Conservation (phyloP, 2,888 invertebrate genomes). For the Scaptomyza cyrtandrae region DNA sequence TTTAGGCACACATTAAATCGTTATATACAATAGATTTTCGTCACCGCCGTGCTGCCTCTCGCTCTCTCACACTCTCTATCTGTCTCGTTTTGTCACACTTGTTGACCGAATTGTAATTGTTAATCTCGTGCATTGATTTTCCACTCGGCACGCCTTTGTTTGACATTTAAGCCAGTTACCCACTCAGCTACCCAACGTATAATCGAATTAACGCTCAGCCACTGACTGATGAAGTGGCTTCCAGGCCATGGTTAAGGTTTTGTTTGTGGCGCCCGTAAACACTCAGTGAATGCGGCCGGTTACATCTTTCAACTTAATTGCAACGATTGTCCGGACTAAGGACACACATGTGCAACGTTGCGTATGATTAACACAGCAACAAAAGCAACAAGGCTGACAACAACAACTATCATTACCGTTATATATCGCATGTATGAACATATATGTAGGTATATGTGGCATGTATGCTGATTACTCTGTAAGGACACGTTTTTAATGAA, state of each 20-base stretch:
- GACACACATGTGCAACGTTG: conserved; percentile 49
- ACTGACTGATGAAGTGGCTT: conserved; percentile 48
- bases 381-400: conserved; percentile 7
- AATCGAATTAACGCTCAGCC: conserved; percentile 50
- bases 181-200: conserved; percentile 11
- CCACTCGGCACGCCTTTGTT: conserved; percentile 27
- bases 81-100: conserved; percentile 17
- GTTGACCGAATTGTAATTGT: conserved; percentile 70
- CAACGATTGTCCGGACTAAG: conserved; percentile 21
- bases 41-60: neutral
- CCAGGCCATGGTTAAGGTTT: neutral
- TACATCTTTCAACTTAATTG: conserved; percentile 49
- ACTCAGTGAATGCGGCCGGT: neutral
- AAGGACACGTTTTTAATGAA: conserved; percentile 16
- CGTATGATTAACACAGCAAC: conserved; percentile 64
- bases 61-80: neutral
- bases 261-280: neutral
- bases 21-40: conserved; percentile 51
- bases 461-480: neutral
- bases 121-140: conserved; percentile 74
- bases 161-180: conserved; percentile 41
- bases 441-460: neutral
- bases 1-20: conserved; percentile 53
- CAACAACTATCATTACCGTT: conserved; percentile 11
- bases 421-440: neutral